These are phyloP conservation scores for Meta bourneti DNA, from an alignment of 2,888 invertebrate species.

Conservation along the genomic window DNA sequence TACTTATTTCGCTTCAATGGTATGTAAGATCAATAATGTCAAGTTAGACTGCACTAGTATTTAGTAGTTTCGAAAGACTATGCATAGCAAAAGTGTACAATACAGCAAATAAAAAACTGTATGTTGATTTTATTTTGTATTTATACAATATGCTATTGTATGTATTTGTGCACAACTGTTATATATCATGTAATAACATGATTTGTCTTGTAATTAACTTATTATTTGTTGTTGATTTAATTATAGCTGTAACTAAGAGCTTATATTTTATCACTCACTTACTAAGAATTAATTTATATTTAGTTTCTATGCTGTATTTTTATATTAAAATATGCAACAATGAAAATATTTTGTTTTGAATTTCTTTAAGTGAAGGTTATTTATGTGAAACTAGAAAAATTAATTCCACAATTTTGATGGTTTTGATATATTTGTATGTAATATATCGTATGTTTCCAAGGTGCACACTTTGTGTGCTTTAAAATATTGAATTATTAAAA, in stretches of 20 bases:
- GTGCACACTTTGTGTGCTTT: too few species aligned
- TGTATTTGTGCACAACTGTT: neutral
- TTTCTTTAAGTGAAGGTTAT: neutral
- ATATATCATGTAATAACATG: neutral
- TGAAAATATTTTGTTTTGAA: neutral
- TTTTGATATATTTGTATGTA: too few species aligned
- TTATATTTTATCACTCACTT: neutral
- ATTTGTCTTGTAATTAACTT: neutral
- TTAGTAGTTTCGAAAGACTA: too few species aligned
- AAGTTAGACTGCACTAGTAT: too few species aligned
- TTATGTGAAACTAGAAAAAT: too few species aligned
- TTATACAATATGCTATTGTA: neutral
- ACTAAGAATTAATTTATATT: neutral
- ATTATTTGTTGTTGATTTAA: neutral
- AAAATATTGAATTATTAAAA: too few species aligned
- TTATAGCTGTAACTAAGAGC: neutral
- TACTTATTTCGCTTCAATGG: too few species aligned
- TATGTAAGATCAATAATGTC: too few species aligned
- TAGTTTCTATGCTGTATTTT: neutral
- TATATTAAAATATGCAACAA: neutral
- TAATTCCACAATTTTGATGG: too few species aligned
- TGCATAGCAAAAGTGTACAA: too few species aligned
- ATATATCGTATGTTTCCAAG: too few species aligned
- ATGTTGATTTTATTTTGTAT: neutral
- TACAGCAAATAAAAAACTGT: neutral